Conservation (phyloP, 2,888 invertebrate species). For the Crioceris asparagi region DNA sequence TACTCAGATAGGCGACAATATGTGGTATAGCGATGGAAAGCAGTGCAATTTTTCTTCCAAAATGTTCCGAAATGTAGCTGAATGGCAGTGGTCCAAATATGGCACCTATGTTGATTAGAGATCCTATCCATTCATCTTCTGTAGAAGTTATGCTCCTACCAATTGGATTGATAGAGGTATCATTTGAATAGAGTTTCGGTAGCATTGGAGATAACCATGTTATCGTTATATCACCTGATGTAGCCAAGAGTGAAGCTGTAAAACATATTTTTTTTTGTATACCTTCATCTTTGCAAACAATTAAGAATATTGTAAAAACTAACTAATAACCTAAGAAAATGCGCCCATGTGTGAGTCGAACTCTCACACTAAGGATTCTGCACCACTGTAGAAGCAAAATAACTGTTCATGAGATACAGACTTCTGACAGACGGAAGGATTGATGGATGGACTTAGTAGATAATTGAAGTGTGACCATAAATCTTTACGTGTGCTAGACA, state of each 20-base stretch:
- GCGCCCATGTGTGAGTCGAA: no score
- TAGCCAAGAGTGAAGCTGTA: slow-evolving; percentile 26
- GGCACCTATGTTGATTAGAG: slow-evolving; percentile 40
- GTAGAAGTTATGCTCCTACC: slow-evolving; percentile 26
- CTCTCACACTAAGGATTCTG: no score
- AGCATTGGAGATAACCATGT: slow-evolving; percentile 28
- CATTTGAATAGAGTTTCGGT: slow-evolving; percentile 25
- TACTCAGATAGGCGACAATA: slow-evolving; percentile 19
- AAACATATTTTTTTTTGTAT: no score
- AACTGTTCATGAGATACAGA: no score
- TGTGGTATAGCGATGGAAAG: slow-evolving; percentile 37
- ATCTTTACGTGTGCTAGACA: no score
- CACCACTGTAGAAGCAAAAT: no score
- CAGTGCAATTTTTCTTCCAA: slow-evolving; percentile 58
- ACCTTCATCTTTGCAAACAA: no score
- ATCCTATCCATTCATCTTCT: slow-evolving; percentile 43
- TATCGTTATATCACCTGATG: slow-evolving; percentile 24
- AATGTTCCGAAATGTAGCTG: slow-evolving; percentile 51
- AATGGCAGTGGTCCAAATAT: slow-evolving; percentile 56
- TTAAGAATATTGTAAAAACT: no score
- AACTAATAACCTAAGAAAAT: no score
- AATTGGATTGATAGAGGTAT: slow-evolving; percentile 31
- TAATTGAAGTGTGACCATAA: no score
- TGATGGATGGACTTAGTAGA: no score
- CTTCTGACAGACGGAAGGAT: no score